Evolutionary conservation across 2,113 vertebrate species (phyloP).

Genomic region (Clarias macrocephalus): DNA sequence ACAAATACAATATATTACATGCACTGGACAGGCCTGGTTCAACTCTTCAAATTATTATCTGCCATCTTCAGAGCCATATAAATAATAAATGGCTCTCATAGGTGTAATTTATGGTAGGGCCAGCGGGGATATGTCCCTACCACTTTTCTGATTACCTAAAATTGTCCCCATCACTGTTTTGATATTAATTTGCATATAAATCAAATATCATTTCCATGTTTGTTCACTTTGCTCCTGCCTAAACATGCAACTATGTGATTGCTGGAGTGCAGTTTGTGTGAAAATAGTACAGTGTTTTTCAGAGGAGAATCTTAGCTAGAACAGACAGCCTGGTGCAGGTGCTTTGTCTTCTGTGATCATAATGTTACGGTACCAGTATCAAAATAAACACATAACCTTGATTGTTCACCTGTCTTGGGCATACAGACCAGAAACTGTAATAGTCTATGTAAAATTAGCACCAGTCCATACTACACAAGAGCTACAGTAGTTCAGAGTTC

Average conservation of each 20-base stretch:
- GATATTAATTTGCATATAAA: not conserved
- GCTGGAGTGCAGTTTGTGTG: not conserved
- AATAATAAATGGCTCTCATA: conserved; percentile 13
- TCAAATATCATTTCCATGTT: not conserved
- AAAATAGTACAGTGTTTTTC: not conserved
- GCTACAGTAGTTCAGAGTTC: too few species aligned
- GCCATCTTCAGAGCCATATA: conserved; percentile 26
- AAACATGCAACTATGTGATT: not conserved
- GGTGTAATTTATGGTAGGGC: not conserved
- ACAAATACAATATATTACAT: conserved; percentile 52
- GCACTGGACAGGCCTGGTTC: conserved; percentile 57
- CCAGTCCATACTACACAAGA: too few species aligned
- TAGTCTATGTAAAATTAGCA: not conserved
- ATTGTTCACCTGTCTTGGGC: not conserved
- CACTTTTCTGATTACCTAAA: too few species aligned
- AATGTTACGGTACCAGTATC: not conserved
- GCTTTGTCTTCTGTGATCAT: not conserved
- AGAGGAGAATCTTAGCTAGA: not conserved
- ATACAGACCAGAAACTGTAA: not conserved
- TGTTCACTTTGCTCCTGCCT: not conserved
- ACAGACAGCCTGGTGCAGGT: not conserved
- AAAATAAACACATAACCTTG: not conserved
- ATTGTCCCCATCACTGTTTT: too few species aligned
- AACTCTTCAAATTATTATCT: conserved; percentile 56
- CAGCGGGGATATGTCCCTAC: too few species aligned